Evolutionary conservation across 1,140 invertebrate species (phyloP).

Genomic region (Harlomillsia oculata): DNA sequence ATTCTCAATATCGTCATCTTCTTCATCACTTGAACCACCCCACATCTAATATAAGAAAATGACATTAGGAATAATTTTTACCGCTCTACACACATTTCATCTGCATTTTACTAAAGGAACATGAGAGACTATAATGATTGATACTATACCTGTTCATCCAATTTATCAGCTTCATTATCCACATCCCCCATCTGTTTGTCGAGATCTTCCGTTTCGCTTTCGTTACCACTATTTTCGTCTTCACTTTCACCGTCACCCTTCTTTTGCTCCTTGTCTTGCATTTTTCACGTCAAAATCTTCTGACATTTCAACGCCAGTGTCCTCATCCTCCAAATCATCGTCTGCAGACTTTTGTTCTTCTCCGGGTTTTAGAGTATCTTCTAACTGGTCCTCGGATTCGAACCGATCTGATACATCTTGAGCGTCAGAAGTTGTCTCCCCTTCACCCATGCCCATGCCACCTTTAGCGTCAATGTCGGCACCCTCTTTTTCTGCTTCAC

Average conservation of each 20-base stretch:
- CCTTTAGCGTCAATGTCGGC: constrained; percentile 50
- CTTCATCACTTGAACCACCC: constrained; percentile 67
- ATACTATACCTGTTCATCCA: constrained; percentile 45
- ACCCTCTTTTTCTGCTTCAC: constrained; percentile 46
- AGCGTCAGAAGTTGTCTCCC: constrained; percentile 58
- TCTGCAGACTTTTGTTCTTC: constrained; percentile 62
- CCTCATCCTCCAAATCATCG: constrained; percentile 67
- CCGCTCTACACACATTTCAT: constrained; percentile 22
- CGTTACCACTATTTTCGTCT: constrained; percentile 50
- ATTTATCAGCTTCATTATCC: constrained; percentile 64
- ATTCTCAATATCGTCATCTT: constrained; percentile 52
- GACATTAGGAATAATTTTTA: background rate
- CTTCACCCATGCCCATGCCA: constrained; percentile 73
- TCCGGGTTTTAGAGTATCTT: constrained; percentile 69
- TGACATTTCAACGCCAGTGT: constrained; percentile 88
- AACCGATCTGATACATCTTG: constrained; percentile 92
- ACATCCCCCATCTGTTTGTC: constrained; percentile 95
- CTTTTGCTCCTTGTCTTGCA: constrained; percentile 66
- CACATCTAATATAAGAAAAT: constrained; percentile 57
- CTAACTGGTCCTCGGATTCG: constrained; percentile 87
- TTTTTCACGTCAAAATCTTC: constrained; percentile 80
- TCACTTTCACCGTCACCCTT: constrained; percentile 51
- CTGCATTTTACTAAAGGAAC: background rate
- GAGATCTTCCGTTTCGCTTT: constrained; percentile 59
- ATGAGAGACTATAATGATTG: background rate